Evolutionary conservation across 2,888 invertebrate genomes (phyloP).

Genomic region (Orgyia antiqua): DNA sequence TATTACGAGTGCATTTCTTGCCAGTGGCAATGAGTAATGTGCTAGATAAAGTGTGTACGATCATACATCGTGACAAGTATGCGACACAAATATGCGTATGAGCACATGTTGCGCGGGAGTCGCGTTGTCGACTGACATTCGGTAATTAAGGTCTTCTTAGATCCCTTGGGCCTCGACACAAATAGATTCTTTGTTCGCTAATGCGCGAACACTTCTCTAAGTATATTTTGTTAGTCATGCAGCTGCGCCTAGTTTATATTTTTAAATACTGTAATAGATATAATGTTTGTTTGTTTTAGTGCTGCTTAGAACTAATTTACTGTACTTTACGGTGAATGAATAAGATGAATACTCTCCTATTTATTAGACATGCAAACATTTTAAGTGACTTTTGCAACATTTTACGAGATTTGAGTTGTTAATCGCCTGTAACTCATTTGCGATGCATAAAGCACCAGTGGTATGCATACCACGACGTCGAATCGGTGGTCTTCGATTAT

Average conservation of each 20-base stretch:
- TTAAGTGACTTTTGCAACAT: too few species aligned
- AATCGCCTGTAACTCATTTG: too few species aligned
- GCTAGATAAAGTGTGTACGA: constrained; percentile 10
- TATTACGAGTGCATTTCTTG: too few species aligned
- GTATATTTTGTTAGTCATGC: constrained; percentile 15
- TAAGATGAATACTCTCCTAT: too few species aligned
- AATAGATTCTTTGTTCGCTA: constrained; percentile 42
- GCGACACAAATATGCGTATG: constrained; percentile 17
- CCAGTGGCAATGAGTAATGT: constrained; percentile 9
- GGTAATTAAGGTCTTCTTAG: constrained; percentile 42
- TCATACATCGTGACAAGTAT: constrained; percentile 7
- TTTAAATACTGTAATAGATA: constrained; percentile 9
- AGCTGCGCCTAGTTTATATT: constrained; percentile 8
- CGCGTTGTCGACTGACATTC: constrained; percentile 36
- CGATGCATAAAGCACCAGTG: too few species aligned
- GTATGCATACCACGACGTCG: too few species aligned
- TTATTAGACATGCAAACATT: too few species aligned
- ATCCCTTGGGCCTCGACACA: constrained; percentile 42
- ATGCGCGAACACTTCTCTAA: constrained; percentile 22
- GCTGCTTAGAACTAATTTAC: not conserved
- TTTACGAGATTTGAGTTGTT: too few species aligned
- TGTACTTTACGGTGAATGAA: too few species aligned
- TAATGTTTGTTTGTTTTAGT: not conserved
- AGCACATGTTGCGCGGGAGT: constrained; percentile 37
- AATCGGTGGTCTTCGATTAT: too few species aligned